These are phyloP conservation scores for Ichneumoninae sp. DNA, from an alignment of 2,888 invertebrate genomes.

Conservation along the genomic window DNA sequence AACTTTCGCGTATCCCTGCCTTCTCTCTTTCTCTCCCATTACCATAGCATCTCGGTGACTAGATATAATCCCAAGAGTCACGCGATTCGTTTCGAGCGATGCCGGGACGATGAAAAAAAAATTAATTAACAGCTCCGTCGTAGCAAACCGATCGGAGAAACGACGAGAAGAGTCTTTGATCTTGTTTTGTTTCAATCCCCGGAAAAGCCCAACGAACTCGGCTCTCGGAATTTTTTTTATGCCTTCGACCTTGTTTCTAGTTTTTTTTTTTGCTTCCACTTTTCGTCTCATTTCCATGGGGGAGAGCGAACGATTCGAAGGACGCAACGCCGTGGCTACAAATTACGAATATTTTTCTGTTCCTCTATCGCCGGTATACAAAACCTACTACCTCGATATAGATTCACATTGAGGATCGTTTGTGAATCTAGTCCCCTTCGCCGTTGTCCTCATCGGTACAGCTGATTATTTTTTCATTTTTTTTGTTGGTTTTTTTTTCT, in stretches of 20 bases:
- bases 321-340: conserved; percentile 63
- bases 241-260: not conserved
- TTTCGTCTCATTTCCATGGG: conserved; percentile 22
- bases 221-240: conserved; percentile 25
- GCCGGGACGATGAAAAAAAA: conserved; percentile 35
- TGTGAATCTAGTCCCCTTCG: conserved; percentile 37
- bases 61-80: conserved; percentile 52
- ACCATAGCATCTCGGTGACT: conserved; percentile 57
- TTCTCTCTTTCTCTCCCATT: conserved; percentile 35
- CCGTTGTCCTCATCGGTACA: conserved; percentile 45
- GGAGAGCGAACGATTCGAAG: conserved; percentile 53
- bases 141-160: conserved; percentile 21
- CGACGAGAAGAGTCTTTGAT: conserved; percentile 40
- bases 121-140: conserved; percentile 19
- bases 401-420: conserved; percentile 59
- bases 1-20: not conserved
- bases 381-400: conserved; percentile 75
- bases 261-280: conserved; percentile 16
- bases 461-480: not conserved
- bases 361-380: conserved; percentile 73
- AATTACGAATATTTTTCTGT: conserved; percentile 55
- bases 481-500: conserved; percentile 49
- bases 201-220: conserved; percentile 56
- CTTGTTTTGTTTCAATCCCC: conserved; percentile 17
- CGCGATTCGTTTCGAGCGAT: conserved; percentile 49